Evolutionary conservation across 1,140 invertebrate genomes (phyloP).

Genomic region (Gryllus bimaculatus): DNA sequence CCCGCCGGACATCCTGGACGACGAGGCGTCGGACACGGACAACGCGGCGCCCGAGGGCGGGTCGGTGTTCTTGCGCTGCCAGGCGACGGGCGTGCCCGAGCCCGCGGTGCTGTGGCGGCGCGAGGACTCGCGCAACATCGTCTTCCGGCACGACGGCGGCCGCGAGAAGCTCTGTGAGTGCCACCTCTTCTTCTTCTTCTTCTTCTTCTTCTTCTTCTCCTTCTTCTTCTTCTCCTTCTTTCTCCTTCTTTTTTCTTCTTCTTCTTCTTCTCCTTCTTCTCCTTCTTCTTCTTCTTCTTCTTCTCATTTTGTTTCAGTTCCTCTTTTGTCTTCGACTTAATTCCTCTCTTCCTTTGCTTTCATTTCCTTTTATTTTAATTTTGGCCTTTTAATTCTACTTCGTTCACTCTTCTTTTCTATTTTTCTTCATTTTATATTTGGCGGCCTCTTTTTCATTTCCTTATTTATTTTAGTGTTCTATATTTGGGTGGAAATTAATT

Average conservation of each 20-base stretch:
- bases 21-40: constrained; percentile 43
- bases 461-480: too few relatives aligned
- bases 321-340: too few relatives aligned
- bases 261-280: background rate
- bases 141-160: constrained; percentile 57
- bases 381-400: too few relatives aligned
- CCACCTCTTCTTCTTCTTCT: background rate
- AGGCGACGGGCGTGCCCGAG: constrained; percentile 66
- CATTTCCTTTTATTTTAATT: too few relatives aligned
- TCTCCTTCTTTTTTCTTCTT: background rate
- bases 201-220: background rate
- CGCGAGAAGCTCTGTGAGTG: constrained; percentile 30
- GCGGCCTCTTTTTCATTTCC: too few relatives aligned
- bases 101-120: constrained; percentile 70
- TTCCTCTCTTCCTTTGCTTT: too few relatives aligned
- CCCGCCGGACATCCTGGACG: constrained; percentile 69
- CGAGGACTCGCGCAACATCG: constrained; percentile 63
- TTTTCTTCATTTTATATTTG: too few relatives aligned
- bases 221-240: too few relatives aligned
- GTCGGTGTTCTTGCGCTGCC: constrained; percentile 62
- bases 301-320: background rate
- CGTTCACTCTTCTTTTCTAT: too few relatives aligned
- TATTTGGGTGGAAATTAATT: too few relatives aligned
- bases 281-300: background rate
- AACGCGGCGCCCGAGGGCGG: constrained; percentile 63